Conservation (phyloP, 2,888 invertebrate species). For the Cistogaster globosa region DNA sequence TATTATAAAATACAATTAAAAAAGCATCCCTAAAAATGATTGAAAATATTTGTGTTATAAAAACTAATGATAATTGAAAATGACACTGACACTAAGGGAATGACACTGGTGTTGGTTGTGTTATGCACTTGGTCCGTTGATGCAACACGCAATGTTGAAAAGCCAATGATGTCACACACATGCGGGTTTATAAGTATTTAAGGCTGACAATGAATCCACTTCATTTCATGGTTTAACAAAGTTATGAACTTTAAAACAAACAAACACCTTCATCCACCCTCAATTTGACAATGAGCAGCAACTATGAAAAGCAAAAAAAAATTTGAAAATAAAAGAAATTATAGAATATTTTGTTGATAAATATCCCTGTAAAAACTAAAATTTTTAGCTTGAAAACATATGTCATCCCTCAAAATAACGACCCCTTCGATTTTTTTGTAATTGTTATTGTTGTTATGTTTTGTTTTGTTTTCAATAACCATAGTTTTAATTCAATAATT, state of each 20-base stretch:
- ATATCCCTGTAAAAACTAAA: constrained; percentile 26
- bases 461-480: constrained; percentile 41
- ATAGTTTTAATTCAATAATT: constrained; percentile 68
- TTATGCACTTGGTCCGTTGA: constrained; percentile 57
- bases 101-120: background rate
- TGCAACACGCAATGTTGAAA: constrained; percentile 65
- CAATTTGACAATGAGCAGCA: background rate
- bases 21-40: constrained; percentile 70
- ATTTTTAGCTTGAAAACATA: constrained; percentile 54
- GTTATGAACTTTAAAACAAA: constrained; percentile 66
- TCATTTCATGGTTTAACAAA: constrained; percentile 64
- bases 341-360: constrained; percentile 14
- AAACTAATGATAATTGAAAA: constrained; percentile 70
- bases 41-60: constrained; percentile 67
- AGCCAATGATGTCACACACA: constrained; percentile 51
- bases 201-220: constrained; percentile 23
- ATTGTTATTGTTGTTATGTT: background rate
- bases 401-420: constrained; percentile 54
- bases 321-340: constrained; percentile 1
- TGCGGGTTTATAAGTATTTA: constrained; percentile 42
- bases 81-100: constrained; percentile 56
- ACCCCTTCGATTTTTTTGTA: constrained; percentile 13
- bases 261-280: constrained; percentile 59
- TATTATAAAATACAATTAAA: constrained; percentile 57
- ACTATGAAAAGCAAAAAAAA: background rate